Base-by-base conservation (phyloP, 2,113 vertebrate genomes). In the Eonycteris spelaea region DNA sequence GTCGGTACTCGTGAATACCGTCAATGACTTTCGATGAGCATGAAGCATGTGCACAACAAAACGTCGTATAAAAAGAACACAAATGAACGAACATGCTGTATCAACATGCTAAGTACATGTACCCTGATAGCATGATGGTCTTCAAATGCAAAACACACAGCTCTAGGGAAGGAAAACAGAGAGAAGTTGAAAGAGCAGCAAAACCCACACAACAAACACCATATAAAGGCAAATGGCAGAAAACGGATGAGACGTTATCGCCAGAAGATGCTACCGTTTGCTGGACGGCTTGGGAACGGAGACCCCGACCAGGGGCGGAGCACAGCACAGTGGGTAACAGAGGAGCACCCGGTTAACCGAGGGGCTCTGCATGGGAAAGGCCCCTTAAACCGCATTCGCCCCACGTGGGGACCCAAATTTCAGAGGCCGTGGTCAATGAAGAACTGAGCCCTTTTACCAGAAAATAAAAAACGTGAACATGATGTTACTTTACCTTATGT, bases 141-240 rank as follows among this genome's bases (percentile, higher is more conserved):
- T 97, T 96, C 97, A 96, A 97, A 97, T 86, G 97, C 94, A 97
- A 97, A 89, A 97, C 96, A 97, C 95, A 98, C 53, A 97, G 97
- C 96, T 95, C 94, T 7, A 91, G 96, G 70, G 71, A 96, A 96
- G 98, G 97, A 97, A 94, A 95, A 97, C 91, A 98, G 96, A 97
- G 86, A 96, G 80, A 97, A 96, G 91, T 80, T 96, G 83, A 96
- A 94, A 94, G 55, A 71, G 92, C 95, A 84, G 83, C 85, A 95
- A 78, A 94, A 95, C 92, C 94, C 84, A 95, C 93, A 79, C n/a
- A 57, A 93, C 95, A 73, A 71, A 82, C 75, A 86, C 96, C 94
- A 77, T 73, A 82, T 82, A 92, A 65, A 95, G 96, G 97, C 86
- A 95, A 89, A 87, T 3, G 94, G 94, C 75, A 93, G 92, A 73